Conservation (phyloP, 1,140 invertebrate genomes). For the Globodera ellingtonae region DNA sequence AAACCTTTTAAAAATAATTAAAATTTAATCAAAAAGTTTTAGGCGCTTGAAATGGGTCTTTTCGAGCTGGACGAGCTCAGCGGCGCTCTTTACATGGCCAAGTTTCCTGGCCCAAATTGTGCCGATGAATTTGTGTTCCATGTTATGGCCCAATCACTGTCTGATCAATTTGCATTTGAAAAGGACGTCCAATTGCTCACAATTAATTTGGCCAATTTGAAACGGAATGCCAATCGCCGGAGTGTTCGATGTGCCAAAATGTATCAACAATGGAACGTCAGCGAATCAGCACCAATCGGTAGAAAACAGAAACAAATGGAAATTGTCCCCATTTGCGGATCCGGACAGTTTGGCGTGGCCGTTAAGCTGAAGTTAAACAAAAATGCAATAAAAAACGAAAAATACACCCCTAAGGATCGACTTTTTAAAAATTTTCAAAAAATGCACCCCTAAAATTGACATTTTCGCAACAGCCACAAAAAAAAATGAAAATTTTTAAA, state of each 20-base stretch:
- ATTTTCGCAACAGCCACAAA: too few relatives aligned
- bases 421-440: too few relatives aligned
- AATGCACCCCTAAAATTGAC: too few relatives aligned
- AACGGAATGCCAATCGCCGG: not conserved
- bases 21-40: too few relatives aligned
- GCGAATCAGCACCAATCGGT: slow-evolving; percentile 42
- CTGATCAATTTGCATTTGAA: not conserved
- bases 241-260: not conserved
- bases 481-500: too few relatives aligned
- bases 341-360: too few relatives aligned
- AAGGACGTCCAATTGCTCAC: not conserved
- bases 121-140: not conserved
- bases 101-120: slow-evolving; percentile 15
- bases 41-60: not conserved
- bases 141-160: not conserved
- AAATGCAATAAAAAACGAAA: too few relatives aligned
- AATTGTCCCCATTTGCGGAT: too few relatives aligned
- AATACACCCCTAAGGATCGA: too few relatives aligned
- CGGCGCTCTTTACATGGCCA: slow-evolving; percentile 41
- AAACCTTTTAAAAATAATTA: too few relatives aligned
- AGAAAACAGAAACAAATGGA: not conserved
- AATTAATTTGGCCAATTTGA: not conserved
- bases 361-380: too few relatives aligned
- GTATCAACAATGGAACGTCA: slow-evolving; percentile 31
- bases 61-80: slow-evolving; percentile 43